phyloP scores from a whole-genome alignment of 2,113 vertebrate species.

The Chaetorhynchus papuensis region DNA sequence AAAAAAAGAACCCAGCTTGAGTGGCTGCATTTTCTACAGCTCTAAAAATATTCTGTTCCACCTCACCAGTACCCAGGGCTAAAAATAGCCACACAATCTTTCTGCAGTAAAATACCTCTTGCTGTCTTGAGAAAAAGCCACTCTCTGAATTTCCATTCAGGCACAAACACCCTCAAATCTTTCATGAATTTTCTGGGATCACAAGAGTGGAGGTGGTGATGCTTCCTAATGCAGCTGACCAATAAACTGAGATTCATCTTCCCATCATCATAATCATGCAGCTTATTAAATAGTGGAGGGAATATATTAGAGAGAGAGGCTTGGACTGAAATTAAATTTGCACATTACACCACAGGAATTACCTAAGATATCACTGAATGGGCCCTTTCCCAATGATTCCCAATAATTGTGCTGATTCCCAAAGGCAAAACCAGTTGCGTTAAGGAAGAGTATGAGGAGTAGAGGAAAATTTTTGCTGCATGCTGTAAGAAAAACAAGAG shows the following conservation, averaged over 20 bases:
- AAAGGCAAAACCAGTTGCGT: background rate
- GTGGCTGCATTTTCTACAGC: slow-evolving; percentile 57
- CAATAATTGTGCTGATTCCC: background rate
- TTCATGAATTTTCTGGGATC: background rate
- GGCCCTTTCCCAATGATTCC: background rate
- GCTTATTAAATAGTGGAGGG: background rate
- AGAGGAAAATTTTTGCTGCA: background rate
- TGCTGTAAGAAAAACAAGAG: background rate
- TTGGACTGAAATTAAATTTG: background rate
- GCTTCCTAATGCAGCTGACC: background rate
- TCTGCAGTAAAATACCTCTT: slow-evolving; percentile 48
- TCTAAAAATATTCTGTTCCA: slow-evolving; percentile 61
- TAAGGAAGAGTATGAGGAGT: background rate
- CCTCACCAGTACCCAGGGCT: slow-evolving; percentile 58
- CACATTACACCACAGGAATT: background rate
- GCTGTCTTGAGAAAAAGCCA: slow-evolving; percentile 27
- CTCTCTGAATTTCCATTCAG: background rate
- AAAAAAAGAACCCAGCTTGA: background rate
- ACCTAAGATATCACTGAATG: background rate
- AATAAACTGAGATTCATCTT: background rate
- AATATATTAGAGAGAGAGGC: background rate
- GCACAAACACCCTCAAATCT: background rate
- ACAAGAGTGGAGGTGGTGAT: fast-evolving
- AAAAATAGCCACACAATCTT: slow-evolving; percentile 71
- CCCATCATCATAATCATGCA: background rate